These are phyloP conservation scores for Diaprepes abbreviatus DNA, from an alignment of 2,888 invertebrate species.

Conservation along the genomic window DNA sequence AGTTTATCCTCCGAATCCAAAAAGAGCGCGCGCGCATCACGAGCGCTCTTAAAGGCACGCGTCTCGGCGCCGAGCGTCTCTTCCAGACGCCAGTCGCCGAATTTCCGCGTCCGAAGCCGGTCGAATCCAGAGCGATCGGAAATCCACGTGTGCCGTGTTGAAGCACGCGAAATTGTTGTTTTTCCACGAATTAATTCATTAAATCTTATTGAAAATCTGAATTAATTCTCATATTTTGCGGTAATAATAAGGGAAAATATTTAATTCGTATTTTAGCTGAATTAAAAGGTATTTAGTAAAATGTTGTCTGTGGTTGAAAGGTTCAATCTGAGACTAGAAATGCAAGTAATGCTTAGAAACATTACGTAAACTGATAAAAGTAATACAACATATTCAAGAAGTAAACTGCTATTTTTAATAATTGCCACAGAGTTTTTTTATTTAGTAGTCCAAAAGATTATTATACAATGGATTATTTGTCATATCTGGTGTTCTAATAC, in stretches of 20 bases:
- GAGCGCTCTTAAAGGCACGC: constrained; percentile 66
- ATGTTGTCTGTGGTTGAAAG: neutral
- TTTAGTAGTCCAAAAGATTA: too few species aligned
- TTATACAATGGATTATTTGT: too few species aligned
- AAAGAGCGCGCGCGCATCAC: constrained; percentile 67
- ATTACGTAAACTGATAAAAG: too few species aligned
- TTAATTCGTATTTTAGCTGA: neutral
- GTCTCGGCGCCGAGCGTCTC: constrained; percentile 65
- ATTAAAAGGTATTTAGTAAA: constrained; percentile 9
- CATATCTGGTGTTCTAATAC: too few species aligned
- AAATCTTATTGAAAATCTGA: neutral
- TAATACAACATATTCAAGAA: too few species aligned
- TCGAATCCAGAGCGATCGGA: constrained; percentile 53
- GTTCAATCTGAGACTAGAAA: too few species aligned
- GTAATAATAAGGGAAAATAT: neutral
- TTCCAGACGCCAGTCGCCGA: constrained; percentile 60
- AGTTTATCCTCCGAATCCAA: constrained; percentile 19
- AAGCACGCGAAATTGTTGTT: constrained; percentile 26
- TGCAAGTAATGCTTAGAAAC: too few species aligned
- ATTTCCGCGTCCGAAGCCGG: constrained; percentile 61
- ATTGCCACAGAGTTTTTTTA: too few species aligned
- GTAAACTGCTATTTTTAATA: too few species aligned
- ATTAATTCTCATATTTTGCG: neutral
- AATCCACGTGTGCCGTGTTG: constrained; percentile 50
- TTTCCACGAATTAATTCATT: neutral